Percentiles rank a stretch among this genome's conserved stretches.
Evolutionary conservation across 2,113 vertebrate species (phyloP).

Genomic region (Rhynchomys soricoides): DNA sequence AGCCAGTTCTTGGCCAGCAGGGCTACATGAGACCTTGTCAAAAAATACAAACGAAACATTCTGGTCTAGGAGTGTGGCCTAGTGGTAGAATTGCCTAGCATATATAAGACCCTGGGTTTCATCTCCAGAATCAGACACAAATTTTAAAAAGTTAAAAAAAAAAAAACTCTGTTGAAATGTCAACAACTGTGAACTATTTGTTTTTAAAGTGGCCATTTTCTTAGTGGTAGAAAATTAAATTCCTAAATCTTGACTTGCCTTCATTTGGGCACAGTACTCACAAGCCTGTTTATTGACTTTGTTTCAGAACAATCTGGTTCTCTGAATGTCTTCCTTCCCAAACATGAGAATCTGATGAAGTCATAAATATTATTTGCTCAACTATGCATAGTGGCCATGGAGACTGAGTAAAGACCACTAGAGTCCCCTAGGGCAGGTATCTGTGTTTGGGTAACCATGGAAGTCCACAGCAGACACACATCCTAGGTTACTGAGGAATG

Average conservation of each 20-base stretch:
- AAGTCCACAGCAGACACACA: background rate
- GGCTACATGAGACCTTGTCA: background rate
- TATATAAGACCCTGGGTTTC: background rate
- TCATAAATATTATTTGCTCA: conserved; percentile 63
- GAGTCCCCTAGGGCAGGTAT: conserved; percentile 51
- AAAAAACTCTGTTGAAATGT: background rate
- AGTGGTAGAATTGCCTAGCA: background rate
- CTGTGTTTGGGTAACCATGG: conserved; percentile 48
- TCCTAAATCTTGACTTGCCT: conserved; percentile 52
- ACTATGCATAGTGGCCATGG: conserved; percentile 58
- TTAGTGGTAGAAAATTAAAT: background rate
- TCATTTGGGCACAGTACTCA: conserved; percentile 39
- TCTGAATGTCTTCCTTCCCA: conserved; percentile 64
- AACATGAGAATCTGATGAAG: conserved; percentile 60
- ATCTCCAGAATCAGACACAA: background rate
- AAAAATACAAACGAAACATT: background rate
- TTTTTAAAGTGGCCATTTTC: conserved; percentile 57
- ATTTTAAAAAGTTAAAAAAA: background rate
- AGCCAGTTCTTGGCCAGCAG: background rate
- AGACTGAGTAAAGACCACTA: background rate
- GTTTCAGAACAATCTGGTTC: conserved; percentile 70
- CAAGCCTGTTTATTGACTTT: conserved; percentile 41
- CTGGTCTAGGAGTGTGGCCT: background rate
- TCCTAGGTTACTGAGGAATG: conserved; percentile 51
- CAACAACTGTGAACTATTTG: conserved; percentile 31